Percentiles rank a stretch among this genome's conserved stretches.
Evolutionary conservation across 2,113 vertebrate species (phyloP).

Genomic region (Ceyx margarethae): DNA sequence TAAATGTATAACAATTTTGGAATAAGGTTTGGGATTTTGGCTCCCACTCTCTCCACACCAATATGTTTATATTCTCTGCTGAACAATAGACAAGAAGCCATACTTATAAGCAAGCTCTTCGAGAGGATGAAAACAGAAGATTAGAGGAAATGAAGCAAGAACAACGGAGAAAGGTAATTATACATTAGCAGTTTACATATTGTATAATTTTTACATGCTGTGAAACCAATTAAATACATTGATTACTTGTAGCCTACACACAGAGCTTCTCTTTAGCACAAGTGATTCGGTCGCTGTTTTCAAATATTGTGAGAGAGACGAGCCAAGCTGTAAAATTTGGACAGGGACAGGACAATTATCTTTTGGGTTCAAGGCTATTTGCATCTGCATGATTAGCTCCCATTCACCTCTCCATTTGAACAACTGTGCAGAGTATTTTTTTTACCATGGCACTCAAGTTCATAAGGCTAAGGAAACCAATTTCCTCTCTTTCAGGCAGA

Average conservation of each 20-base stretch:
- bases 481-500: neutral
- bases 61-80: slow-evolving; percentile 9
- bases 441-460: neutral
- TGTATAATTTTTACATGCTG: slow-evolving; percentile 47
- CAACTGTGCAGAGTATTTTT: neutral
- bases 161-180: slow-evolving; percentile 75
- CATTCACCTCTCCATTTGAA: neutral
- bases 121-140: slow-evolving; percentile 58
- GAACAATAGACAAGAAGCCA: slow-evolving; percentile 55
- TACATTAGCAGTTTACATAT: slow-evolving; percentile 29
- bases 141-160: slow-evolving; percentile 73
- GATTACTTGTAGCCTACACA: slow-evolving; percentile 26
- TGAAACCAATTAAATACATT: slow-evolving; percentile 43
- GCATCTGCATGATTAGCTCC: neutral
- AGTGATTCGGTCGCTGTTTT: neutral
- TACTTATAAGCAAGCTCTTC: slow-evolving; percentile 54
- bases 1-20: neutral
- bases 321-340: slow-evolving; percentile 4
- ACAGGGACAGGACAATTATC: neutral
- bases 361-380: neutral
- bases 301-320: neutral
- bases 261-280: neutral
- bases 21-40: neutral
- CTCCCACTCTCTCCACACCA: neutral
- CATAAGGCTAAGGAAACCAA: neutral